Conservation (phyloP, 2,113 vertebrate genomes). For the Butorides virescens region DNA sequence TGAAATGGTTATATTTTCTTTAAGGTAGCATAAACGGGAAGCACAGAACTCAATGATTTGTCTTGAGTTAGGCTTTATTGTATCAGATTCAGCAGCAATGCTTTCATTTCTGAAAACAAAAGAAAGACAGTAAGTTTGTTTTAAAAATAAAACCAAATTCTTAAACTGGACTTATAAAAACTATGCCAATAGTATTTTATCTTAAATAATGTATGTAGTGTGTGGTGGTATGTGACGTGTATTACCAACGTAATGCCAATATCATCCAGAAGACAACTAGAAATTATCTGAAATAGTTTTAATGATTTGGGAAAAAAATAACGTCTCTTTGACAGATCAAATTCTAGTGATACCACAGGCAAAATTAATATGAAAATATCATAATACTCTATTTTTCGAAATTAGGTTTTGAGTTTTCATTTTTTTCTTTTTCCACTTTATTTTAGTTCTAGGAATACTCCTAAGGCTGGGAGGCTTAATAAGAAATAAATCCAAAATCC, state of each 20-base stretch:
- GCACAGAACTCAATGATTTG: neutral
- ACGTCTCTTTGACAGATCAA: neutral
- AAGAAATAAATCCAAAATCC: neutral
- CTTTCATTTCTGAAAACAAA: constrained; percentile 20
- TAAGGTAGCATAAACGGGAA: neutral
- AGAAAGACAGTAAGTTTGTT: neutral
- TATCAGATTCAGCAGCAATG: neutral
- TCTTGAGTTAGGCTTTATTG: constrained; percentile 15
- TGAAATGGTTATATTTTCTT: constrained; percentile 28
- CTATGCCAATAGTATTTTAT: neutral
- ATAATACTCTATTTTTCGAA: neutral
- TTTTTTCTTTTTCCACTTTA: neutral
- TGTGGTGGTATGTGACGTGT: neutral
- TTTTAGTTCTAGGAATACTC: neutral
- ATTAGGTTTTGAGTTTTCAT: neutral
- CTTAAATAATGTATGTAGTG: neutral
- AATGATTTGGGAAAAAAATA: neutral
- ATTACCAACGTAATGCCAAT: neutral
- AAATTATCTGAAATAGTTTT: neutral
- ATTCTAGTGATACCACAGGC: neutral
- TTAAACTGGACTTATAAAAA: neutral
- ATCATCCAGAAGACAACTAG: neutral
- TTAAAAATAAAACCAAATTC: neutral
- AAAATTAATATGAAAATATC: neutral
- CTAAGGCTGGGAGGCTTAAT: neutral